Conservation (phyloP, 2,113 vertebrate species). For the Limnothrissa miodon region DNA sequence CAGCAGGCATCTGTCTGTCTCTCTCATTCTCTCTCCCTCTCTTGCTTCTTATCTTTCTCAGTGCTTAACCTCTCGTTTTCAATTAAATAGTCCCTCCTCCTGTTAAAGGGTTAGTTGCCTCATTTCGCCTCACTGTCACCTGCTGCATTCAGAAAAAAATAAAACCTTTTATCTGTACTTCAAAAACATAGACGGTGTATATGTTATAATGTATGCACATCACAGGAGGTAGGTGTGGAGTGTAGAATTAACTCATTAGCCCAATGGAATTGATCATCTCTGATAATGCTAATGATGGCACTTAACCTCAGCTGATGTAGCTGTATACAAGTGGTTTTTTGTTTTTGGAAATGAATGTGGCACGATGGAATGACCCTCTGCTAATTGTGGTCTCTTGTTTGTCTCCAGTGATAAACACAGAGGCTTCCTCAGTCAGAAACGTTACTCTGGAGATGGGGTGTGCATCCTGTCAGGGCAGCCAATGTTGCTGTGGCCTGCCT, state of each 20-base stretch:
- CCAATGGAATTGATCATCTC: background rate
- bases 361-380: background rate
- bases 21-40: background rate
- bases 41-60: background rate
- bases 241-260: background rate
- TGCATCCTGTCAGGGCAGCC: background rate
- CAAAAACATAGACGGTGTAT: too few species aligned
- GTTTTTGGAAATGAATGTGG: background rate
- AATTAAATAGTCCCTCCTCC: background rate
- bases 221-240: background rate
- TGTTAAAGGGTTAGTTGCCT: background rate
- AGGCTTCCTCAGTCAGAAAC: background rate
- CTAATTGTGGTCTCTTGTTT: background rate
- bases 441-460: background rate
- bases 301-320: background rate
- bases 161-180: too few species aligned
- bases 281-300: background rate
- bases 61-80: background rate
- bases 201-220: too few species aligned
- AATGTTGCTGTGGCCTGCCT: conserved; percentile 6
- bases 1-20: background rate
- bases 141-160: too few species aligned
- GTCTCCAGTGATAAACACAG: background rate
- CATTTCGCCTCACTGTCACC: background rate
- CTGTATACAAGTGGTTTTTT: background rate